A percentile compares a stretch with the other conserved stretches of the same genome.
Conservation (phyloP, 2,888 invertebrate species). For the Cartodere bifasciata region DNA sequence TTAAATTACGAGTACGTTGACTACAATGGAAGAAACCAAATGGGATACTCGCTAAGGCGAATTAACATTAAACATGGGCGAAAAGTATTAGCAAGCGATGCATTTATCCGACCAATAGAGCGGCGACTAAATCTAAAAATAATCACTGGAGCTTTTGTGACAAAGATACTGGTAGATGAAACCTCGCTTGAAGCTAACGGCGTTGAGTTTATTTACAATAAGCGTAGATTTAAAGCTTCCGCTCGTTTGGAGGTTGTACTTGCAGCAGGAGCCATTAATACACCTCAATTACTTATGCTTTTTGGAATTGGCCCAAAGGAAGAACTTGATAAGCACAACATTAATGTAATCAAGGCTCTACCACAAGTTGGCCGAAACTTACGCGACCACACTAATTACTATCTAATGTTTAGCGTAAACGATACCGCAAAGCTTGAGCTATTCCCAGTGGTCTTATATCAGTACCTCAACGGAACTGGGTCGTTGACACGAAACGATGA, state of each 20-base stretch:
- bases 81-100: conserved; percentile 69
- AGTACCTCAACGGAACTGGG: conserved; percentile 17
- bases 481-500: conserved; percentile 10
- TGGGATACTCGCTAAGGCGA: conserved; percentile 40
- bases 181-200: conserved; percentile 41
- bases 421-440: conserved; percentile 7
- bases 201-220: conserved; percentile 60
- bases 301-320: conserved; percentile 21
- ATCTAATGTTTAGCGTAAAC: conserved; percentile 12
- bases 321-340: conserved; percentile 16
- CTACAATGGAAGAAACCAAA: conserved; percentile 59
- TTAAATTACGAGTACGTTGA: conserved; percentile 66
- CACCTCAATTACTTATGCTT: conserved; percentile 22
- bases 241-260: conserved; percentile 69
- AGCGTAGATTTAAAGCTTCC: conserved; percentile 46
- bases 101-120: conserved; percentile 61
- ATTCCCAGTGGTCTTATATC: conserved; percentile 10
- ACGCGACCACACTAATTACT: conserved; percentile 19
- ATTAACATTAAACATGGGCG: conserved; percentile 66
- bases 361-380: conserved; percentile 19
- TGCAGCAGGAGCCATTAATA: conserved; percentile 85
- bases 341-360: conserved; percentile 17
- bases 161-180: conserved; percentile 45
- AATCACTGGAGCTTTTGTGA: conserved; percentile 61
- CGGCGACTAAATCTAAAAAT: conserved; percentile 60